Evolutionary conservation across 2,113 vertebrate genomes (phyloP), one percentile per base, ranked within the genome.

Genomic region (Gracilinanus agilis): DNA sequence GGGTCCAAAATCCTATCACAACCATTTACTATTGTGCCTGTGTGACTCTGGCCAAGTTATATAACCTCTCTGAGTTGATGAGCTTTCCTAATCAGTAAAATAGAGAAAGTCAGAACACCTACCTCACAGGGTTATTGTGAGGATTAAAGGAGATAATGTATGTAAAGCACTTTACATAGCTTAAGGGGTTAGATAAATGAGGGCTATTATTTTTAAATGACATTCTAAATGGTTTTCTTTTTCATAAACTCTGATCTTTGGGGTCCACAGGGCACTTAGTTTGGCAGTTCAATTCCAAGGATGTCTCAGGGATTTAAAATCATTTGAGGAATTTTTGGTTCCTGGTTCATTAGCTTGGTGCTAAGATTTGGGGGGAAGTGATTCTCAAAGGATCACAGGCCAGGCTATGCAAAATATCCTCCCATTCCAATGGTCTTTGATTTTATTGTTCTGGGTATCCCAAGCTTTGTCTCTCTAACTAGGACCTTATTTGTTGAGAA

Each of bases 281-380:
- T 40, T 90, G 92, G 24, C 2, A 49, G 3, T 83, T 94, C 16
- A 44, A 40, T 94, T 91, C 88, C 91, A 27, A 90, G 90, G 90
- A 19, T 88, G 55, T 95, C 34, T 12, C 24, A 44, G 61, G 55
- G 55, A 67, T 93, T 53, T 67, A 29, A 75, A 91, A n/a, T 24
- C 12, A 90, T 49, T n/a, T 19, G 54, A 67, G 61, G 58, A 90
- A 6, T 24, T n/a, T 92, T 58, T 29, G 56, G 2, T 55, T 54
- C 25, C 90, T 23, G 12, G 54, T 53, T 89, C 4, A 44, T 23
- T 49, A 61, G 53, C 0, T 0, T 56, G 0, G 44, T 75, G 44
- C 11, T 44, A 27, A 53, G 58, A 3, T 58, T 92, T 94, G 24
- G 55, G 40, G 90, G 49, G 9, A n/a, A 16, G 44, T 55, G 34